Conservation (phyloP, 2,113 vertebrate species). For the Ovis canadensis region DNA sequence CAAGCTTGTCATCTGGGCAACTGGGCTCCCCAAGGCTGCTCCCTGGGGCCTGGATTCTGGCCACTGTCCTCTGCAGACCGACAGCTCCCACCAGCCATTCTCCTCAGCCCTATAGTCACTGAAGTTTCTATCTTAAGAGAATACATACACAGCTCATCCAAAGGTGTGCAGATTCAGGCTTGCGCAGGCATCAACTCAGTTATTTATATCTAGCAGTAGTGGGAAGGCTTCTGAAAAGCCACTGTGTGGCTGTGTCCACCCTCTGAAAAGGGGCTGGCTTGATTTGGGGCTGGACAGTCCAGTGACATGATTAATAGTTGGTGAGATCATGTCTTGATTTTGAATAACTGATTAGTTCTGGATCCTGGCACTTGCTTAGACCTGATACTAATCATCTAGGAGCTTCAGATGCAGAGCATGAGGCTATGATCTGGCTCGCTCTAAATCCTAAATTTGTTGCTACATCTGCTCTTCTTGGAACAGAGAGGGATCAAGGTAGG, state of each 20-base stretch:
- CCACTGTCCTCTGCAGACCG: background rate
- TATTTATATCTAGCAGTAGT: background rate
- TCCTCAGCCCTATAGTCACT: background rate
- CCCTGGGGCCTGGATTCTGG: background rate
- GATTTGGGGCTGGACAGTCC: background rate
- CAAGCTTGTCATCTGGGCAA: background rate
- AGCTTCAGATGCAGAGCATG: background rate
- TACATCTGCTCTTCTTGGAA: background rate
- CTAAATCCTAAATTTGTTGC: background rate
- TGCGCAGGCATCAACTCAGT: background rate
- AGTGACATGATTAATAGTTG: background rate
- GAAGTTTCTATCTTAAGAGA: background rate
- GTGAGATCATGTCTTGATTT: background rate
- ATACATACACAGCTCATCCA: background rate
- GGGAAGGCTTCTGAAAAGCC: background rate
- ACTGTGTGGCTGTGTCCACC: background rate
- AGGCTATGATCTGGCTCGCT: background rate
- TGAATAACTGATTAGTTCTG: background rate
- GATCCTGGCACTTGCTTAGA: background rate
- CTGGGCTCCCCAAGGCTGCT: background rate
- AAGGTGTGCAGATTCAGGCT: background rate
- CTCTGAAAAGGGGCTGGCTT: background rate
- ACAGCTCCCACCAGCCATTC: background rate
- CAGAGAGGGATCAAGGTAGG: background rate
- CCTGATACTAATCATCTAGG: no score